Conservation (phyloP, 37 sponge, comb jelly and placozoan genomes). For the Mnemiopsis leidyi region DNA sequence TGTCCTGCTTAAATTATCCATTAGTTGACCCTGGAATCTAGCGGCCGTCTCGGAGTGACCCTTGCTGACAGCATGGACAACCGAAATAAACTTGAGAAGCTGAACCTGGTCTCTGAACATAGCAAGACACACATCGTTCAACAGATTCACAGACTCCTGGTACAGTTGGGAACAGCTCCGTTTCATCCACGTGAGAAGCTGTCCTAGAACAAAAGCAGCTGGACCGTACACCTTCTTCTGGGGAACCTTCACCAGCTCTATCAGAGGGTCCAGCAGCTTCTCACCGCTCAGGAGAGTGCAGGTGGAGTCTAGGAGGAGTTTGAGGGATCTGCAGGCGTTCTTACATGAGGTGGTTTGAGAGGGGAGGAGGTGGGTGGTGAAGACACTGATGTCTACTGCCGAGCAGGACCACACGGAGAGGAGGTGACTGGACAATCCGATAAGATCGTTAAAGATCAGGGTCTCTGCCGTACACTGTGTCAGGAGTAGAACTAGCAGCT, state of each 20-base stretch:
- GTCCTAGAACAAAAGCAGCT: slow-evolving; percentile 6
- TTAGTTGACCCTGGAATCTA: not conserved
- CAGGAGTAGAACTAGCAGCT: not conserved
- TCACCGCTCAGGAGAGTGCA: not conserved
- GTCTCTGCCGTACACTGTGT: not conserved
- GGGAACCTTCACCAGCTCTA: not conserved
- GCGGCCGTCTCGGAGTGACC: slow-evolving; percentile 39
- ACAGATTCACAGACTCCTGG: not conserved
- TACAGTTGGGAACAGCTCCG: not conserved
- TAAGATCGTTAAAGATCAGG: not conserved
- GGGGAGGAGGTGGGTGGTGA: not conserved
- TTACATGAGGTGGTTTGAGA: not conserved
- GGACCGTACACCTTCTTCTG: slow-evolving; percentile 26
- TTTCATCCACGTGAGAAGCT: not conserved
- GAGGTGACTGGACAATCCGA: slow-evolving; percentile 13
- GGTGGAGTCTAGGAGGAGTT: slow-evolving; percentile 29
- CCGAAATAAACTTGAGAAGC: slow-evolving; percentile 31
- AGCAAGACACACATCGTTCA: not conserved
- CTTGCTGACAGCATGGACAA: slow-evolving; percentile 2
- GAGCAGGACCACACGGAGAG: not conserved
- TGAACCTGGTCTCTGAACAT: not conserved
- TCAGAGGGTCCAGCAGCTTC: not conserved
- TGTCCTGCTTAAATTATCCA: slow-evolving; percentile 13
- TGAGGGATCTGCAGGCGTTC: slow-evolving; percentile 32
- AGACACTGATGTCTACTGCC: not conserved